A percentile compares a stretch with the other conserved stretches of the same genome.
phyloP scores from a whole-genome alignment of 2,888 invertebrate genomes.

The Luffia ferchaultella region DNA sequence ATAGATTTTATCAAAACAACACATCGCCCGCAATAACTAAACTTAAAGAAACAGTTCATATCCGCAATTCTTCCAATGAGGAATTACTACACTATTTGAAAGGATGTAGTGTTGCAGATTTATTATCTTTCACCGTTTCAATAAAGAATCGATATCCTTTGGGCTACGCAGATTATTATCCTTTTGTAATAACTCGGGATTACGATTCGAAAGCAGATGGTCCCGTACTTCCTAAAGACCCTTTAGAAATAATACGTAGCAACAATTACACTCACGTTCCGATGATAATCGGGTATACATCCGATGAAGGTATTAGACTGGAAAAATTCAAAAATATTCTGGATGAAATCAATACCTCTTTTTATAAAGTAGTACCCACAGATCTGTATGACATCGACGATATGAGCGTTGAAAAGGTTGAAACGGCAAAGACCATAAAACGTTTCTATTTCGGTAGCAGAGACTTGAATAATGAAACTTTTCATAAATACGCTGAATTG shows the following conservation, averaged over 20 bases:
- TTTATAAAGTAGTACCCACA: slow-evolving; percentile 10
- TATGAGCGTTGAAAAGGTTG: slow-evolving; percentile 6
- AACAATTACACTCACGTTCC: slow-evolving; percentile 6
- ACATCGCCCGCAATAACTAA: background rate
- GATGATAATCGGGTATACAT: slow-evolving; percentile 9
- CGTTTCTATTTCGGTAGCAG: slow-evolving; percentile 8
- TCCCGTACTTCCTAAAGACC: slow-evolving; percentile 3
- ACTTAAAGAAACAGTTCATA: slow-evolving; percentile 1
- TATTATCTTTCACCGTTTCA: background rate
- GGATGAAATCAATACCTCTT: slow-evolving; percentile 9
- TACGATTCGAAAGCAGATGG: background rate
- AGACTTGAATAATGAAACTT: slow-evolving; percentile 2
- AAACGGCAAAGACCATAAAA: slow-evolving; percentile 7
- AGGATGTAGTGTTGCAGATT: slow-evolving; percentile 2
- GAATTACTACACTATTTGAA: slow-evolving; percentile 5
- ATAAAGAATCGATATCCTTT: slow-evolving; percentile 2
- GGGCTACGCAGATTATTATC: slow-evolving; percentile 7
- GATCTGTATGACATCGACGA: slow-evolving; percentile 9
- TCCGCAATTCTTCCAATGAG: background rate
- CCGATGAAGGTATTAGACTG: slow-evolving; percentile 11
- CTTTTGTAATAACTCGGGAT: slow-evolving; percentile 5
- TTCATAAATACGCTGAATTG: slow-evolving; percentile 7
- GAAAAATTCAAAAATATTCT: slow-evolving; percentile 5
- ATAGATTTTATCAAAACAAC: slow-evolving; percentile 6
- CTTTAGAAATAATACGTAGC: slow-evolving; percentile 6